Evolutionary conservation across 1,140 invertebrate species (phyloP), one percentile per base, ranked within the genome.

Genomic region (Yoshiicerus persimilis): DNA sequence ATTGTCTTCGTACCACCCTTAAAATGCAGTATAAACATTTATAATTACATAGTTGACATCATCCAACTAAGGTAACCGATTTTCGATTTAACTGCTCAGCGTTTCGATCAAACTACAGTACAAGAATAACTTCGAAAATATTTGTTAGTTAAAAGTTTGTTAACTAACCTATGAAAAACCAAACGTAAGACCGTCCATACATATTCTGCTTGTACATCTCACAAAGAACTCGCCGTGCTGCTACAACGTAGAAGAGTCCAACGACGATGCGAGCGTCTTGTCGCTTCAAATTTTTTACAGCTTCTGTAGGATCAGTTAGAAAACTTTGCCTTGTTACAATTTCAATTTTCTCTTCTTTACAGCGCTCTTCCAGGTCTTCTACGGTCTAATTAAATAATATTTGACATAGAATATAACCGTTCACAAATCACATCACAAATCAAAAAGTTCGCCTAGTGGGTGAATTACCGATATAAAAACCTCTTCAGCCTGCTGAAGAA

Each of bases 1-100:
- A 91, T 99, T 98, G 92, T 99, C 98, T 92, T 99, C 98, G 92
- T 99, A 99, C 99, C 99, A 99, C 64, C 97, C 96, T 96, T 64
- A 6, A 64, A 62, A 47, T 4, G 16, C 13, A 64, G 23, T 39
- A 1, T 66, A 6, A 87, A 38, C 16, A 27, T 10, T 64, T 39
- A 66, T 64, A 1, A n/a, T 64, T n/a, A 25, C n/a, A 64, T 41
- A 41, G 39, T 41, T 41, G n/a, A n/a, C n/a, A n/a, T n/a, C n/a
- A n/a, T n/a, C n/a, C n/a, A n/a, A n/a, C n/a, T n/a, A n/a, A n/a
- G n/a, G n/a, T n/a, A n/a, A n/a, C n/a, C n/a, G n/a, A n/a, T n/a
- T n/a, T n/a, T n/a, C n/a, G n/a, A n/a, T n/a, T n/a, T n/a, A n/a
- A n/a, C n/a, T n/a, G n/a, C n/a, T n/a, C n/a, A n/a, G n/a, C n/a